Conservation (phyloP, 2,797 vertebrate species). For the Benthosema pterotum region DNA sequence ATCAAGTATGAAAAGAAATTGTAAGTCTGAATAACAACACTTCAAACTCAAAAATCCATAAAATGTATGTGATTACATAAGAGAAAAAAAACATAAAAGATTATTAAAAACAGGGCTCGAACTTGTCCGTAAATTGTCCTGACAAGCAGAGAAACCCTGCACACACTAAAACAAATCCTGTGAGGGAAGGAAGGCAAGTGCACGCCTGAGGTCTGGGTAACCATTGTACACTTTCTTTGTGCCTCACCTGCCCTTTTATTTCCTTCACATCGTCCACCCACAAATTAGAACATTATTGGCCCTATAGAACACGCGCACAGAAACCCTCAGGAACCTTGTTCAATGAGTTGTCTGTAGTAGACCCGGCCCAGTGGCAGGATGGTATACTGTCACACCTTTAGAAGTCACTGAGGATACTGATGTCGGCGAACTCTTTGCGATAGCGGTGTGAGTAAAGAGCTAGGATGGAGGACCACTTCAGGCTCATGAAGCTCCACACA, state of each 20-base stretch:
- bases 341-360: background rate
- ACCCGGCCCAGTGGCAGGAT: conserved; percentile 19
- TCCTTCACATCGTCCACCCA: background rate
- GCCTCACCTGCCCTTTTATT: conserved; percentile 17
- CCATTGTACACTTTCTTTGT: conserved; percentile 1
- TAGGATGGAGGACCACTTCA: conserved; percentile 93
- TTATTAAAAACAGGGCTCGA: conserved; percentile 26
- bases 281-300: background rate
- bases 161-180: background rate
- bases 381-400: conserved; percentile 55
- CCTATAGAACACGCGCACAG: conserved; percentile 4
- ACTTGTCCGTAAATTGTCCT: conserved; percentile 17
- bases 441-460: conserved; percentile 86
- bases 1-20: conserved; percentile 13
- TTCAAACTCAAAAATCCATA: background rate
- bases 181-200: background rate
- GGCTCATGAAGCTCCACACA: conserved; percentile 91
- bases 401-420: conserved; percentile 97
- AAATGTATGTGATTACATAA: background rate
- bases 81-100: conserved; percentile 12
- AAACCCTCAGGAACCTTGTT: background rate
- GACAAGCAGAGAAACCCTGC: conserved; percentile 14
- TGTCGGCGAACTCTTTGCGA: conserved; percentile 91
- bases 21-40: conserved; percentile 12
- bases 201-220: conserved; percentile 6